phyloP scores from a whole-genome alignment of 92 coral and sea anemone genomes.

The Epizoanthus scotinus region DNA sequence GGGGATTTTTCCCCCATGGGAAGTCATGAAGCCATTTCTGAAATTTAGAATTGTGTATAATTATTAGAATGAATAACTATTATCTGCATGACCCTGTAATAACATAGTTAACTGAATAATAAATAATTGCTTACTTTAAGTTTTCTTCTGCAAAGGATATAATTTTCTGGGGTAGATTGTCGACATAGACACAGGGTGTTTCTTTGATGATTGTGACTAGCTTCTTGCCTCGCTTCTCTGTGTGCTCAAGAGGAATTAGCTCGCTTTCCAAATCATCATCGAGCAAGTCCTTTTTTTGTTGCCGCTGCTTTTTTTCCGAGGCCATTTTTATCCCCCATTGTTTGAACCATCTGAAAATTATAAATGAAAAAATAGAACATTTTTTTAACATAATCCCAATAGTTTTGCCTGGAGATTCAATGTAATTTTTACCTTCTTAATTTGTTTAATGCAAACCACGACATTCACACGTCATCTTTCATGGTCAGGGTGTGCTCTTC shows the following conservation, averaged over 20 bases:
- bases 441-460: background rate
- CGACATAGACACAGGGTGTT: constrained; percentile 36
- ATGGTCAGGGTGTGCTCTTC: background rate
- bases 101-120: background rate
- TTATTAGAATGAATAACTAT: too few relatives aligned
- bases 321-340: background rate
- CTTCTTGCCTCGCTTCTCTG: constrained; percentile 3
- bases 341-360: too few relatives aligned
- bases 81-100: background rate
- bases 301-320: background rate
- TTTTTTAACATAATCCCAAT: too few relatives aligned
- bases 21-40: constrained; percentile 29
- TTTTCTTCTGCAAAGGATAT: background rate
- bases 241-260: constrained; percentile 10
- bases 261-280: too few relatives aligned
- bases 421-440: background rate
- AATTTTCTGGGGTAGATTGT: too few relatives aligned
- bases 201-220: background rate
- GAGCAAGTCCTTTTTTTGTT: too few relatives aligned
- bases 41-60: background rate
- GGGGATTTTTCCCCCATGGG: constrained; percentile 27
- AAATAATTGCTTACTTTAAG: background rate
- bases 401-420: too few relatives aligned
- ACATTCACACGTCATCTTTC: background rate
- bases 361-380: too few relatives aligned